phyloP scores from a whole-genome alignment of 2,797 vertebrate genomes.

The Echeneis naucrates region DNA sequence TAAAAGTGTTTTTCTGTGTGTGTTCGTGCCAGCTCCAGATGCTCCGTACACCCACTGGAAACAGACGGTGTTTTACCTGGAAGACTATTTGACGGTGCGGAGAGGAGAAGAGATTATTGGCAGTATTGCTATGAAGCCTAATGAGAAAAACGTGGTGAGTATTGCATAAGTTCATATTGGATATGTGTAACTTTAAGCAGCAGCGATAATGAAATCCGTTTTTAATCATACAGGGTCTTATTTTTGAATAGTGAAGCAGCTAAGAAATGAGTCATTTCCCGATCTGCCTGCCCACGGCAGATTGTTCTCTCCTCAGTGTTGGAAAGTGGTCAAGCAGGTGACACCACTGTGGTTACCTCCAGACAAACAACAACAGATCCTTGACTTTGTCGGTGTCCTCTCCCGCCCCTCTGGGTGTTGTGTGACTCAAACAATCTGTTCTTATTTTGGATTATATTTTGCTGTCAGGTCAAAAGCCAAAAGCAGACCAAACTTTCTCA shows the following conservation, averaged over 20 bases:
- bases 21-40: conserved; percentile 88
- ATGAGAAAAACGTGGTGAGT: conserved; percentile 97
- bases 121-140: conserved; percentile 95
- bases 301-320: conserved; percentile 35
- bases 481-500: background rate
- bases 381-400: conserved; percentile 62
- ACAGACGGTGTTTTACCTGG: conserved; percentile 98
- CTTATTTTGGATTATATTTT: conserved; percentile 26
- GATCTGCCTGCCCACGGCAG: conserved; percentile 17
- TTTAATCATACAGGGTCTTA: background rate
- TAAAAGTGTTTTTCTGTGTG: conserved; percentile 29
- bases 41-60: conserved; percentile 99
- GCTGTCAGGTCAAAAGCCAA: conserved; percentile 24
- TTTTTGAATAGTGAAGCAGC: background rate
- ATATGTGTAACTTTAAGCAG: background rate
- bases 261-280: conserved; percentile 27
- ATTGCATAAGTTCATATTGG: background rate
- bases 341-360: conserved; percentile 32
- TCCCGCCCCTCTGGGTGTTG: conserved; percentile 31
- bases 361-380: conserved; percentile 57
- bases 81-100: conserved; percentile 96
- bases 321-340: conserved; percentile 23
- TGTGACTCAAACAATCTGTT: conserved; percentile 30
- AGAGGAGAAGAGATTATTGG: conserved; percentile 95
- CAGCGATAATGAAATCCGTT: too few species aligned